Evolutionary conservation across 2,888 invertebrate species (phyloP), one percentile per base, ranked within the genome.

Genomic region (Epiblema foenella): DNA sequence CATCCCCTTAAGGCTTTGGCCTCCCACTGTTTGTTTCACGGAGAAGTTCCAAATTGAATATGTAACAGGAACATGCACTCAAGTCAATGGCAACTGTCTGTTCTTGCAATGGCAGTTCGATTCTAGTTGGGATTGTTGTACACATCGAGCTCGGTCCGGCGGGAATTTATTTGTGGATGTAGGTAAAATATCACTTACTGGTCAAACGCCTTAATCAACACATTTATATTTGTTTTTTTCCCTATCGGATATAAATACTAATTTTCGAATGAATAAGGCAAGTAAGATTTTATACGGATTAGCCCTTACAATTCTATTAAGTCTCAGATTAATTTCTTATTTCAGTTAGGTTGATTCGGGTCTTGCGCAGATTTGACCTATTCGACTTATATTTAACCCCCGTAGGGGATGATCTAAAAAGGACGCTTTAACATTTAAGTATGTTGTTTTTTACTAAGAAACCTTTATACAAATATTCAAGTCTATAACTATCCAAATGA

Each of bases 71-170:
- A 57, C 57, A 57, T 66, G 57, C 65, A 66, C 65, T 66, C 65
- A 33, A 66, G 65, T 66, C 65, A 66, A 66, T 66, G 65, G 46
- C 65, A 66, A 57, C 65, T 66, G 65, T 66, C 65, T 46, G 42
- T 39, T 66, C 54, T 39, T 65, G 54, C 57, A 66, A 66, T 66
- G 57, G 65, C 57, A 57, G 56, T 66, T 66, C 56, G 56, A 66
- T 57, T 66, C 56, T 29, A 66, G 65, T 66, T 33, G 17, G 56
- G 65, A 46, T 66, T 66, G 65, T 57, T 66, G 65, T 46, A 42
- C 65, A 39, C 39, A 65, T 64, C 29, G 65, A 29, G 29, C 65
- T 24, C 46, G 29, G 56, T 46, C 65, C 42, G 56, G 10, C 12
- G 57, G 65, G 57, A 66, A 15, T 57, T n/a, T 7, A 51, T 24